Evolutionary conservation across 2,888 invertebrate genomes (phyloP).

Genomic region (Sinhomidia bicolor): DNA sequence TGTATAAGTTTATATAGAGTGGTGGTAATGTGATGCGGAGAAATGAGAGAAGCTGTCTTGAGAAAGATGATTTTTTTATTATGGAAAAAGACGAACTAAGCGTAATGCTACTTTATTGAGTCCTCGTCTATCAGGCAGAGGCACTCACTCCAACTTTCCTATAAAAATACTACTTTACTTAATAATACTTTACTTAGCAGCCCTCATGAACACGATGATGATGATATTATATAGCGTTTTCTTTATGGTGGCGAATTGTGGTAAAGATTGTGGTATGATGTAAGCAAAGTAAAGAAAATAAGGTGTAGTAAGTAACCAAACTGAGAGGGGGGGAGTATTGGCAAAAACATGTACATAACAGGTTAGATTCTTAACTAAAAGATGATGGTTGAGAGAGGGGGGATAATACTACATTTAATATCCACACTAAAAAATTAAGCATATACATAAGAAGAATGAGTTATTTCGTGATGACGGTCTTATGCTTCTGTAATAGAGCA

Average conservation of each 20-base stretch:
- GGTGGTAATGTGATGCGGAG: conserved; percentile 4
- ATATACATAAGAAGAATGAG: conserved; percentile 7
- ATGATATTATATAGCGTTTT: too few relatives aligned
- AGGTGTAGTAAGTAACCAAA: not conserved
- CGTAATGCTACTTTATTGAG: conserved; percentile 56
- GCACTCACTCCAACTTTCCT: conserved; percentile 9
- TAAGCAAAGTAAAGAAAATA: not conserved
- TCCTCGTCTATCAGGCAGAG: conserved; percentile 8
- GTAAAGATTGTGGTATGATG: not conserved
- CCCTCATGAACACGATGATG: too few relatives aligned
- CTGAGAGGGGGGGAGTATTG: not conserved
- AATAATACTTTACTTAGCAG: not conserved
- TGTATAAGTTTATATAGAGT: not conserved
- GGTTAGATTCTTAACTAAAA: too few relatives aligned
- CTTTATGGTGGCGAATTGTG: too few relatives aligned
- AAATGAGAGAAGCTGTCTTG: conserved; percentile 44
- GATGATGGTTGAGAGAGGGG: too few relatives aligned
- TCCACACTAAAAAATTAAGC: not conserved
- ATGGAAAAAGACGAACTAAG: conserved; percentile 44
- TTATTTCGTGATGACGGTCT: conserved; percentile 18
- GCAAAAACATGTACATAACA: not conserved
- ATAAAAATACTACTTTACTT: not conserved
- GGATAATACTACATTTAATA: conserved; percentile 13
- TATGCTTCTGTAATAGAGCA: conserved; percentile 38
- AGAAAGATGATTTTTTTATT: conserved; percentile 58